These are phyloP conservation scores for Euschistus heros DNA, from an alignment of 1,140 invertebrate species.

Conservation along the genomic window DNA sequence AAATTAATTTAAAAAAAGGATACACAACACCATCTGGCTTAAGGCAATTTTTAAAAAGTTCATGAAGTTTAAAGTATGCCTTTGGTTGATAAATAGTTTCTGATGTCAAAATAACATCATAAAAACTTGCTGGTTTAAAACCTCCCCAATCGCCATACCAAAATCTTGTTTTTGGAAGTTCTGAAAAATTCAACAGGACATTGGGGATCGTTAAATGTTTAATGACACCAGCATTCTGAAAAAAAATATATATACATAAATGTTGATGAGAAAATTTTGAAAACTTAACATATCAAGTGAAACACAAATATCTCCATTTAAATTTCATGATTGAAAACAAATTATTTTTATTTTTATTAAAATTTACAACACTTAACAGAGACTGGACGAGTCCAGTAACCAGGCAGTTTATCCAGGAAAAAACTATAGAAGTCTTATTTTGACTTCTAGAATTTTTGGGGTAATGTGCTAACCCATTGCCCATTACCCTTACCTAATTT, in stretches of 20 bases:
- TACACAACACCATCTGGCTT: conserved; percentile 51
- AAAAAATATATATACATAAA: conserved; percentile 31
- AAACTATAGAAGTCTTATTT: no score
- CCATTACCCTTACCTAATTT: no score
- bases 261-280: not conserved
- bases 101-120: conserved; percentile 74
- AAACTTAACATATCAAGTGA: not conserved
- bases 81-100: conserved; percentile 83
- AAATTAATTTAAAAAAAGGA: conserved; percentile 31
- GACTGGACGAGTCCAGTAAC: no score
- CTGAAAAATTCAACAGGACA: conserved; percentile 51
- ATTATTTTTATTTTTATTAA: not conserved
- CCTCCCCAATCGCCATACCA: conserved; percentile 71
- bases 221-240: conserved; percentile 68
- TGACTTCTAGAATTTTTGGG: no score
- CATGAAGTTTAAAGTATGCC: conserved; percentile 63
- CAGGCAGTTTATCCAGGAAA: no score
- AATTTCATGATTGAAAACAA: not conserved
- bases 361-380: no score
- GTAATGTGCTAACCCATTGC: no score
- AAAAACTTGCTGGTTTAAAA: conserved; percentile 47
- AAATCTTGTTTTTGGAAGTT: conserved; percentile 44
- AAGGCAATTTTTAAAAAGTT: conserved; percentile 55
- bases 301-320: no score
- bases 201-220: conserved; percentile 65